These are phyloP conservation scores for Anthonomus grandis DNA, from an alignment of 1,140 invertebrate genomes.

Conservation along the genomic window DNA sequence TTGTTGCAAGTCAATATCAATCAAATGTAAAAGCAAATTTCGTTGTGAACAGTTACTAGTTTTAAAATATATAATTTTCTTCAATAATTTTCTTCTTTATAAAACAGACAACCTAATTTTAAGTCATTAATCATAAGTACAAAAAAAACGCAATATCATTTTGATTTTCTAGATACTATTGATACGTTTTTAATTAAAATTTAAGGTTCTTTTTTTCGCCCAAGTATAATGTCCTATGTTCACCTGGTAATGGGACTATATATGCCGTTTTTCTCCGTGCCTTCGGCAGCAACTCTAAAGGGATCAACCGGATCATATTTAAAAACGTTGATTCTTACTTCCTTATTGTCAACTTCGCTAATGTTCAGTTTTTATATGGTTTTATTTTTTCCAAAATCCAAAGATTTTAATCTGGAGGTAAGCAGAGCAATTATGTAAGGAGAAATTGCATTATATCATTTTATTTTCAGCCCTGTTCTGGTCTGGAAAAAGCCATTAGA, in stretches of 20 bases:
- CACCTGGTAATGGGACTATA: slow-evolving; percentile 18
- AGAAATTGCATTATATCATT: no score
- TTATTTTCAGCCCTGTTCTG: slow-evolving; percentile 13
- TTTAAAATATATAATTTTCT: no score
- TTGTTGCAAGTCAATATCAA: no score
- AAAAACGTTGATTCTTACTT: slow-evolving; percentile 11
- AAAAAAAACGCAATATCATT: no score
- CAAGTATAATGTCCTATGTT: slow-evolving; percentile 10
- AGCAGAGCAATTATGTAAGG: no score
- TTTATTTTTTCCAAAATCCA: not conserved
- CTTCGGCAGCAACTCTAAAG: slow-evolving; percentile 4
- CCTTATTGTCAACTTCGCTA: slow-evolving; percentile 1
- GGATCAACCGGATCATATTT: slow-evolving; percentile 8
- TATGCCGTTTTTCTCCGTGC: slow-evolving; percentile 23
- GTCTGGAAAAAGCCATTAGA: slow-evolving; percentile 3
- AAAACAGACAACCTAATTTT: no score
- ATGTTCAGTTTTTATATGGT: slow-evolving; percentile 13
- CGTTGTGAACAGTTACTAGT: no score
- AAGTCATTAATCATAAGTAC: no score
- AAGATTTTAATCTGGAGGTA: slow-evolving; percentile 4
- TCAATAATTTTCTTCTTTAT: no score
- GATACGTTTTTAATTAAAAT: no score
- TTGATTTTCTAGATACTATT: no score
- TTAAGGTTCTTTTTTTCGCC: slow-evolving; percentile 15
- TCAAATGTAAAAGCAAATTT: no score